Evolutionary conservation across 1,140 invertebrate species (phyloP), one percentile per base, ranked within the genome.

Genomic region (Habropoda laboriosa): DNA sequence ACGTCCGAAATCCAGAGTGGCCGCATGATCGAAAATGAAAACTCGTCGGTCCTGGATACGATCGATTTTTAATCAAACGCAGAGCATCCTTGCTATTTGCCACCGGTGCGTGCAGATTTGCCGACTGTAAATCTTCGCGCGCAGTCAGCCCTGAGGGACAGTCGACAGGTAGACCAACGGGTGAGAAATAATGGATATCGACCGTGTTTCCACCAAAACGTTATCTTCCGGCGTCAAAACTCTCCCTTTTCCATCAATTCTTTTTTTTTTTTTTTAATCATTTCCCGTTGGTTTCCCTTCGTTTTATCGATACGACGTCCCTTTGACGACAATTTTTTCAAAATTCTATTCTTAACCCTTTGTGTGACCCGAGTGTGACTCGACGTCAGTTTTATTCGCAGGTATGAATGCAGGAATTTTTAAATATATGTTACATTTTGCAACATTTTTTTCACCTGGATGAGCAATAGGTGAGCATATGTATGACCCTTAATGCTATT

Each of bases 21-120:
- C 32, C 32, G 32, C 21, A 35, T n/a, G n/a, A 35, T 66, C 21
- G 10, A 63, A 64, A 21, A 24, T 64, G 45, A 74, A 80, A 53
- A 75, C 58, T 18, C 51, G 21, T 49, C 27, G 32, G 30, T n/a
- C 27, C n/a, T 42, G 8, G 13, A 16, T 2, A 18, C 6, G 53
- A 82, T 81, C 51, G 58, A 82, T 81, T 75, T 81, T 81, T 81
- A 63, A 82, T 82, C 78, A 80, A 82, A 81, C 45, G 27, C 38
- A 21, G 35, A 24, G 40, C 13, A 38, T 7, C 60, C 18, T 30
- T 13, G 32, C 30, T 42, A 24, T 60, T 74, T 55, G n/a, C 53
- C n/a, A n/a, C 16, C 24, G 30, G 7, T 27, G 61, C 38, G 51
- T 55, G 30, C 24, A 60, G 60, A 60, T 40, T 45, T 55, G 47